Base-by-base conservation (phyloP, 1,140 invertebrate species). In the Holcopasites calliopsidis region DNA sequence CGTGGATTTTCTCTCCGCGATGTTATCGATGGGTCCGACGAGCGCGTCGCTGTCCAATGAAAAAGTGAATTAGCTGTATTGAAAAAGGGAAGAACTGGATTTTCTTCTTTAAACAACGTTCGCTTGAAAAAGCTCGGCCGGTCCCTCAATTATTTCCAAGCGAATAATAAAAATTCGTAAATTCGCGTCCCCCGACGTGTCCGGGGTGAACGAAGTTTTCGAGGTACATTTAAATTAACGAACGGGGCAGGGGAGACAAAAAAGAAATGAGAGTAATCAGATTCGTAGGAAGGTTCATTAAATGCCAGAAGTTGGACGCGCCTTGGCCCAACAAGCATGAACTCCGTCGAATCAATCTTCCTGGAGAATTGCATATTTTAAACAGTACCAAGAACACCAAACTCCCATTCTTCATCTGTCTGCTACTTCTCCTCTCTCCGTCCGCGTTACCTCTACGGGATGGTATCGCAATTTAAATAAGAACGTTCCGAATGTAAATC, bases 401-500 rank as follows among this genome's bases (percentile, higher is more conserved):
- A 21, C 26, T 44, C 40, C 16, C 16, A 4, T 13, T 47, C 40
- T 13, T 28, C n/a, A n/a, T n/a, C n/a, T n/a, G n/a, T 21, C 57
- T 1, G 1, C 28, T 23, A 8, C 2, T 26, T 55, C 26, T 7
- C 11, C 26, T 23, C 38, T 0, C 21, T 31, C 31, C 6, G 16
- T 21, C 7, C 23, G 16, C 3, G 10, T 11, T 58, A 10, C 26
- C 23, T 4, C n/a, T 1, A 1, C 26, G 23, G 5, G 13, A 6
- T 5, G 35, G 35, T 72, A 72, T 42, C 61, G 50, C 49, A 66
- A 74, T 74, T 74, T 66, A 74, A 74, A 66, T 74, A 66, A 74
- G 71, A 74, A 74, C 71, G 60, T 65, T 65, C 70, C 47, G 62
- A 50, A 74, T 64, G 71, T 74, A 74, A 74, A 74, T 74, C 71